Evolutionary conservation across 2,113 vertebrate species (phyloP).

Genomic region (Eclectus roratus): DNA sequence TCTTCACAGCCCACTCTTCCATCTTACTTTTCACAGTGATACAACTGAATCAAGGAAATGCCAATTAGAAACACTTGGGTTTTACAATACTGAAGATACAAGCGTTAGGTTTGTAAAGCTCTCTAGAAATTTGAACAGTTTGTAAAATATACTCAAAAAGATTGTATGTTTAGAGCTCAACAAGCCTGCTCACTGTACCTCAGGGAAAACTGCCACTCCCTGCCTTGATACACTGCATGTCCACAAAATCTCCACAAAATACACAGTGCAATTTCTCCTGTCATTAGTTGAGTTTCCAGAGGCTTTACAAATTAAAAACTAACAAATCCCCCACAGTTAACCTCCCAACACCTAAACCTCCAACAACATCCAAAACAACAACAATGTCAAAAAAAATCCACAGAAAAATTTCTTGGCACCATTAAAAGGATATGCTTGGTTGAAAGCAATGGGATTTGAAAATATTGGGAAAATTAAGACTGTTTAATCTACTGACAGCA

Average conservation of each 20-base stretch:
- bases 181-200: neutral
- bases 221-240: neutral
- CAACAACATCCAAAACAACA: neutral
- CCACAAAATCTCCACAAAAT: neutral
- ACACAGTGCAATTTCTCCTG: neutral
- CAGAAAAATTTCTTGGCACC: neutral
- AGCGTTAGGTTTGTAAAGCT: neutral
- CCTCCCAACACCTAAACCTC: neutral
- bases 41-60: neutral
- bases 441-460: neutral
- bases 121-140: neutral
- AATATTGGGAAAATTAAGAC: neutral
- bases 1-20: neutral
- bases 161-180: neutral
- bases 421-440: neutral
- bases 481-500: neutral
- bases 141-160: neutral
- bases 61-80: neutral
- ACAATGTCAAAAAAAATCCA: accelerated
- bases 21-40: neutral
- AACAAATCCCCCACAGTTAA: neutral
- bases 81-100: neutral
- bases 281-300: neutral
- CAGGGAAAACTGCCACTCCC: neutral
- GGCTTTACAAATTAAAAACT: neutral